These are phyloP conservation scores for Hypothenemus hampei DNA, from an alignment of 1,140 invertebrate genomes.

Conservation along the genomic window DNA sequence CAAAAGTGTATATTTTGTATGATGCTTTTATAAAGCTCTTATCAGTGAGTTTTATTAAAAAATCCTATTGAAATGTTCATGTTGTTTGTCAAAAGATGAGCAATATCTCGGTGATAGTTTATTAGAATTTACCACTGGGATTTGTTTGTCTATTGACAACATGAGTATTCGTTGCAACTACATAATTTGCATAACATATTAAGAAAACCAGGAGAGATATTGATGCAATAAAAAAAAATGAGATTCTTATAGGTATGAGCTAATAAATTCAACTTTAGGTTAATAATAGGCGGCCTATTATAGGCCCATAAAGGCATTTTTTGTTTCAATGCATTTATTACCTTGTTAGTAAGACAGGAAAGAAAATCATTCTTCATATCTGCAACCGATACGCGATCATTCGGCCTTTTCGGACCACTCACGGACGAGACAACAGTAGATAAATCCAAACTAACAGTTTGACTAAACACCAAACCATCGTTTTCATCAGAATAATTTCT, in stretches of 20 bases:
- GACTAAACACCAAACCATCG: constrained; percentile 83
- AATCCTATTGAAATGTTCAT: no score
- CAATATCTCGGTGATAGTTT: neutral
- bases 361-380: constrained; percentile 90
- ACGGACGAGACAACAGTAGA: constrained; percentile 87
- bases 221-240: no score
- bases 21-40: no score
- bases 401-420: constrained; percentile 94
- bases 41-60: neutral
- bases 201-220: no score
- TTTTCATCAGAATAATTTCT: constrained; percentile 72
- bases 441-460: constrained; percentile 85
- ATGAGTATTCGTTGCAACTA: no score
- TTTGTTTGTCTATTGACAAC: constrained; percentile 4
- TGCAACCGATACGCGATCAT: constrained; percentile 87
- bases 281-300: no score
- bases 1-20: no score
- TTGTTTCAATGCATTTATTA: no score
- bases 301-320: no score
- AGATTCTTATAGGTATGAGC: no score
- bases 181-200: no score
- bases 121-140: constrained; percentile 4
- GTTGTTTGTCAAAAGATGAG: constrained; percentile 1
- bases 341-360: constrained; percentile 84
- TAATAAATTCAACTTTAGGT: no score